Percentiles rank a stretch among this genome's conserved stretches.
These are phyloP conservation scores for Mus caroli DNA, from an alignment of 2,797 vertebrate genomes.

Conservation along the genomic window DNA sequence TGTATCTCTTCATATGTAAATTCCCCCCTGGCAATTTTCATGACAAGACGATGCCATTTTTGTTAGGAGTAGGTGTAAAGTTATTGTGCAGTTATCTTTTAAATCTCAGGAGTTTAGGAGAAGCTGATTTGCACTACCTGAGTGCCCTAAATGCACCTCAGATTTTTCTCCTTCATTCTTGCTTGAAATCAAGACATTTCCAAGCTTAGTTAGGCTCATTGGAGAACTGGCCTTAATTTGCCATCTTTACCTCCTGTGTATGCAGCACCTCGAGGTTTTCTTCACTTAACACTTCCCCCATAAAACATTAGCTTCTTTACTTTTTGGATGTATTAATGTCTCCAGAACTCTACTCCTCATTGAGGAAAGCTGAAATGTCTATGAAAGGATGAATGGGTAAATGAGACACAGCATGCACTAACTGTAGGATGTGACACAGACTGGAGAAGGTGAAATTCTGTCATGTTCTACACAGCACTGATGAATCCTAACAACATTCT, in stretches of 20 bases:
- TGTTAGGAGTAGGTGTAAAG: conserved; percentile 49
- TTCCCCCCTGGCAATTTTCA: conserved; percentile 62
- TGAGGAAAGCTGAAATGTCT: background rate
- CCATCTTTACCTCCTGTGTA: background rate
- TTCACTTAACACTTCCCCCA: background rate
- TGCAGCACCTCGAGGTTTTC: background rate
- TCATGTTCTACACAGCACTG: background rate
- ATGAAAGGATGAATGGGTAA: background rate
- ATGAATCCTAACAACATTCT: background rate
- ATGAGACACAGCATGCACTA: background rate
- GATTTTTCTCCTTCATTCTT: conserved; percentile 16
- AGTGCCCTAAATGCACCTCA: background rate
- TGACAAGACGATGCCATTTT: conserved; percentile 64
- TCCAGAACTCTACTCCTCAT: background rate
- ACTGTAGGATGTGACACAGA: background rate
- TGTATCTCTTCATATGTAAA: conserved; percentile 36
- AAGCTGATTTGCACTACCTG: background rate
- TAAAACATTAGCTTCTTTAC: background rate
- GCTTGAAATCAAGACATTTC: conserved; percentile 12
- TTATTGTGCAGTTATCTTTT: conserved; percentile 68
- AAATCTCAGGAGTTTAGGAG: conserved; percentile 68
- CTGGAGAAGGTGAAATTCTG: conserved; percentile 1
- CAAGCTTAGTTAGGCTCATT: background rate
- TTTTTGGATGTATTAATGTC: background rate
- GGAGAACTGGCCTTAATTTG: background rate